phyloP scores from a whole-genome alignment of 2,797 vertebrate genomes.

The Cottoperca gobio region DNA sequence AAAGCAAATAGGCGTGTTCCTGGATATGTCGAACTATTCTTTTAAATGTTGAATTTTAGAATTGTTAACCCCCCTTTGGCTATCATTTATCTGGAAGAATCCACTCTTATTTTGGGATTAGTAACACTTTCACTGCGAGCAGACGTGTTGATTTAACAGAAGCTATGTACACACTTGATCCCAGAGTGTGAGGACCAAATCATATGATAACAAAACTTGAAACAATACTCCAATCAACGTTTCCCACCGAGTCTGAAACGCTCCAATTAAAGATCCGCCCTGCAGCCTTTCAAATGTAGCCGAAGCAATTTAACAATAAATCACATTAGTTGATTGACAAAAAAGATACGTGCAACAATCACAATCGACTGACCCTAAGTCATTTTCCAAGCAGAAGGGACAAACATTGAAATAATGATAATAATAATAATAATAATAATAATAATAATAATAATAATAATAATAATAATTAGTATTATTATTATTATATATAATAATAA shows the following conservation, averaged over 20 bases:
- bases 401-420: too few relatives aligned
- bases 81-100: slow-evolving; percentile 4
- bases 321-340: background rate
- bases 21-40: background rate
- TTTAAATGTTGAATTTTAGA: background rate
- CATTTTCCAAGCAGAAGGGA: too few relatives aligned
- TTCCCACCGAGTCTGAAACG: background rate
- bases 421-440: too few relatives aligned
- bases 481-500: too few relatives aligned
- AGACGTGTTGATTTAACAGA: background rate
- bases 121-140: background rate
- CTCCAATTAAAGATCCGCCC: background rate
- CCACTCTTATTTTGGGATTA: background rate
- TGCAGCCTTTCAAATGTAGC: background rate
- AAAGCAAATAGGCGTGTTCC: background rate
- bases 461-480: too few relatives aligned
- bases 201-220: slow-evolving; percentile 1
- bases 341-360: background rate
- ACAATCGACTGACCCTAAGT: background rate
- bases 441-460: too few relatives aligned
- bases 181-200: background rate
- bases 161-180: background rate
- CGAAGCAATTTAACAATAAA: background rate
- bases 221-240: slow-evolving; percentile 6
- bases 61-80: background rate